A percentile compares a stretch with the other conserved stretches of the same genome.
These are phyloP conservation scores for Stomatorhinus walkeri DNA, from an alignment of 2,797 vertebrate genomes.

Conservation along the genomic window DNA sequence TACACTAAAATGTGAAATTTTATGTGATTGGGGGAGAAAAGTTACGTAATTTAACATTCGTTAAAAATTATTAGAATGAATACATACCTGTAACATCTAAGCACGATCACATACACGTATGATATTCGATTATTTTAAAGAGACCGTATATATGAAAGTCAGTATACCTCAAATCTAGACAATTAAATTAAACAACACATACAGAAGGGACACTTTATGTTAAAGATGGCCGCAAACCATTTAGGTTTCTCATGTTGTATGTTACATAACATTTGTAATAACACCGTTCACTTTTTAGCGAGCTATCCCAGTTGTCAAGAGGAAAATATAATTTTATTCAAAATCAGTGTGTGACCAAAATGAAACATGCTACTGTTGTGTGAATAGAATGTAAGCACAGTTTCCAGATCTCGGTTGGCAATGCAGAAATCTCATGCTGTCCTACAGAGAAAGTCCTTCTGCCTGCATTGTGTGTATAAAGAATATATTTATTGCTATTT, in stretches of 20 bases:
- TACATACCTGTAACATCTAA: not conserved
- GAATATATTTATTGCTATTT: slow-evolving; percentile 89
- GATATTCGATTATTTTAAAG: not conserved
- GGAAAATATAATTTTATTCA: not conserved
- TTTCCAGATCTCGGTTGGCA: not conserved
- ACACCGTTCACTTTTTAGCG: not conserved
- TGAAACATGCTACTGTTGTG: not conserved
- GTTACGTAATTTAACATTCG: not conserved
- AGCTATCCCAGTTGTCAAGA: not conserved
- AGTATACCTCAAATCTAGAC: not conserved
- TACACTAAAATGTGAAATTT: not conserved
- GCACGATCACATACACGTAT: not conserved
- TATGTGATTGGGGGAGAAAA: not conserved
- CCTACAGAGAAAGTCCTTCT: slow-evolving; percentile 4
- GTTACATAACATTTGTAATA: not conserved
- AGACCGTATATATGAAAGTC: not conserved
- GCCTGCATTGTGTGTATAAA: slow-evolving; percentile 70
- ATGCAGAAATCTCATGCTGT: not conserved
- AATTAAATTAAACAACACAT: not conserved
- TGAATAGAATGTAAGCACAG: not conserved
- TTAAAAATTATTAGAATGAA: not conserved
- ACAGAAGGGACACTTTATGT: not conserved
- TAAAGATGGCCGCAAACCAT: not conserved
- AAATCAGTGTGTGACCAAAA: not conserved
- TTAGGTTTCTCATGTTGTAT: not conserved